Evolutionary conservation across 2,888 invertebrate genomes (phyloP).

Genomic region (Drosophila fungiperda): DNA sequence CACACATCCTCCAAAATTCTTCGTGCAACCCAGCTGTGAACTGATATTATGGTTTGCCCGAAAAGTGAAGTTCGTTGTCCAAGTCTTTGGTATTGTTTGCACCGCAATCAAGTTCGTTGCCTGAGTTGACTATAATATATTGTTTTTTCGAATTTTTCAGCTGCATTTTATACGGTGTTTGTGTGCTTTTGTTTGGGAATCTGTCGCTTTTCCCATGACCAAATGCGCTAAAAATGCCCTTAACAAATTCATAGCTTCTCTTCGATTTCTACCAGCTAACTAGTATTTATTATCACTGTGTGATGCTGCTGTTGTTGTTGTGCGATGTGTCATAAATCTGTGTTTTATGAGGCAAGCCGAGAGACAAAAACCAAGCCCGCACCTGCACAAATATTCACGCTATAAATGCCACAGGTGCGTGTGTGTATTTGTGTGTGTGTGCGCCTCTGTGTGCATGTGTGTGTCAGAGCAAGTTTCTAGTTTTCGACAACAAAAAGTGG

Average conservation of each 20-base stretch:
- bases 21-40: background rate
- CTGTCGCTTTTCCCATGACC: constrained; percentile 51
- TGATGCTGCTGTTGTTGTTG: constrained; percentile 17
- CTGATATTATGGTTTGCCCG: constrained; percentile 1
- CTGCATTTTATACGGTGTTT: constrained; percentile 31
- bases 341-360: constrained; percentile 39
- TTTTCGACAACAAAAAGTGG: constrained; percentile 14
- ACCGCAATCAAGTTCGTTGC: constrained; percentile 33
- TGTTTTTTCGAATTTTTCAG: constrained; percentile 16
- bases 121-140: constrained; percentile 14
- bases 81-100: constrained; percentile 39
- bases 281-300: constrained; percentile 3
- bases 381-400: constrained; percentile 60
- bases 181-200: constrained; percentile 5
- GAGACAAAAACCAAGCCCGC: constrained; percentile 33
- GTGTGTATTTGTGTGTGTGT: constrained; percentile 14
- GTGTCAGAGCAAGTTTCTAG: constrained; percentile 44
- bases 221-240: constrained; percentile 47
- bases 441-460: constrained; percentile 10
- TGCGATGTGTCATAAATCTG: constrained; percentile 47
- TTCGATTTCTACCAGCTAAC: constrained; percentile 48
- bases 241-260: constrained; percentile 23
- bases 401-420: constrained; percentile 40
- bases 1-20: background rate
- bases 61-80: constrained; percentile 35